Percentiles rank a stretch among this genome's conserved stretches.
Conservation (phyloP, 2,113 vertebrate species). For the Mastomys natalensis region DNA sequence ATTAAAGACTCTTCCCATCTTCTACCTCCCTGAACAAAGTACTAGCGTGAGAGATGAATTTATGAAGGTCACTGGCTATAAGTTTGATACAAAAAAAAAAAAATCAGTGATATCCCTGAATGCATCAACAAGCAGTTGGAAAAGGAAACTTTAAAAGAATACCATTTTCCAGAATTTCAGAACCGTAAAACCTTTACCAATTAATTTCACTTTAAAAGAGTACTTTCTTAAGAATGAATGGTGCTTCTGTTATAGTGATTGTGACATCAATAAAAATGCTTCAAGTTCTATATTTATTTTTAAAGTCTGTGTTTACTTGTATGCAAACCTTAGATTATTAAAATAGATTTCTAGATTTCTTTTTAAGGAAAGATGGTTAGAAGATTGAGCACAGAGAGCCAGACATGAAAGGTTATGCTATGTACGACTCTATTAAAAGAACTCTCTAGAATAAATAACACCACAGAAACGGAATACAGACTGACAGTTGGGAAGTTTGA, state of each 20-base stretch:
- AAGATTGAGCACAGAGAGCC: neutral
- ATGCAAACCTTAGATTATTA: neutral
- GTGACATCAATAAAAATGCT: neutral
- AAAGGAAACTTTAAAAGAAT: neutral
- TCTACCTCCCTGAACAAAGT: neutral
- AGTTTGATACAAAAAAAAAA: neutral
- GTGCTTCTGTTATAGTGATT: neutral
- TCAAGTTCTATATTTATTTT: slow-evolving; percentile 7
- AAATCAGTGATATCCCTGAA: neutral
- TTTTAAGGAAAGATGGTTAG: neutral
- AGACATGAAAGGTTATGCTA: neutral
- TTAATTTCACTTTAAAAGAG: neutral
- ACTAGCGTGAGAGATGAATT: slow-evolving; percentile 6
- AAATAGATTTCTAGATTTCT: neutral
- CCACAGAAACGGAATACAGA: neutral
- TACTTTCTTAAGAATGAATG: neutral
- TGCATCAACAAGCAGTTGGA: neutral
- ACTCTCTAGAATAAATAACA: neutral
- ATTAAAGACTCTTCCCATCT: neutral
- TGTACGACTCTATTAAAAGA: neutral
- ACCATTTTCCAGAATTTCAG: neutral
- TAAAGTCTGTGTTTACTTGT: neutral
- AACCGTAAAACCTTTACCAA: neutral
- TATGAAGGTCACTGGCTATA: neutral
- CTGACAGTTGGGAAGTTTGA: neutral